phyloP scores from a whole-genome alignment of 2,888 invertebrate species.

The Phorcus lineatus region DNA sequence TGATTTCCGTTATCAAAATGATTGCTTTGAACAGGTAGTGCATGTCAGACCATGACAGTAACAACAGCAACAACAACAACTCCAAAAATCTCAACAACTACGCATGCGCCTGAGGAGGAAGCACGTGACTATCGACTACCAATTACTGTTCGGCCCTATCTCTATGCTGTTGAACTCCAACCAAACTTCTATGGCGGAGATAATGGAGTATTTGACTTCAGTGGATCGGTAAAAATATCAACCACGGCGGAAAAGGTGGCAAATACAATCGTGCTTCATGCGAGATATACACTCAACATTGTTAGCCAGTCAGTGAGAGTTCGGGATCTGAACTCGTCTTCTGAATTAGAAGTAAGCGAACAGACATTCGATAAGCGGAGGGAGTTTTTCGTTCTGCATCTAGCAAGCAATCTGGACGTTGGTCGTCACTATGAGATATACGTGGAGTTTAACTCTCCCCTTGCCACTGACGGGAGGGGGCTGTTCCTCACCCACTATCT shows the following conservation, averaged over 20 bases:
- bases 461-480: constrained; percentile 18
- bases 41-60: too few relatives aligned
- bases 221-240: neutral
- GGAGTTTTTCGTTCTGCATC: constrained; percentile 20
- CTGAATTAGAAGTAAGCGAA: neutral
- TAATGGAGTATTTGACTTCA: neutral
- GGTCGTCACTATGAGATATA: neutral
- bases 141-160: neutral
- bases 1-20: too few relatives aligned
- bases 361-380: constrained; percentile 24
- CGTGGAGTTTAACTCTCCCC: neutral
- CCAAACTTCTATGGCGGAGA: constrained; percentile 4
- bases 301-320: neutral
- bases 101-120: neutral
- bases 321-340: neutral
- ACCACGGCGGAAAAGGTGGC: neutral
- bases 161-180: neutral
- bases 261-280: neutral
- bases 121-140: neutral
- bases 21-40: too few relatives aligned
- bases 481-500: constrained; percentile 26
- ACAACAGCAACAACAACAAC: too few relatives aligned
- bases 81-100: neutral
- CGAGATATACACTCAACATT: too few relatives aligned
- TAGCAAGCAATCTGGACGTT: neutral